A percentile compares a stretch with the other conserved stretches of the same genome.
These are phyloP conservation scores for Epinephelus lanceolatus DNA, from an alignment of 2,113 vertebrate genomes.

Conservation along the genomic window DNA sequence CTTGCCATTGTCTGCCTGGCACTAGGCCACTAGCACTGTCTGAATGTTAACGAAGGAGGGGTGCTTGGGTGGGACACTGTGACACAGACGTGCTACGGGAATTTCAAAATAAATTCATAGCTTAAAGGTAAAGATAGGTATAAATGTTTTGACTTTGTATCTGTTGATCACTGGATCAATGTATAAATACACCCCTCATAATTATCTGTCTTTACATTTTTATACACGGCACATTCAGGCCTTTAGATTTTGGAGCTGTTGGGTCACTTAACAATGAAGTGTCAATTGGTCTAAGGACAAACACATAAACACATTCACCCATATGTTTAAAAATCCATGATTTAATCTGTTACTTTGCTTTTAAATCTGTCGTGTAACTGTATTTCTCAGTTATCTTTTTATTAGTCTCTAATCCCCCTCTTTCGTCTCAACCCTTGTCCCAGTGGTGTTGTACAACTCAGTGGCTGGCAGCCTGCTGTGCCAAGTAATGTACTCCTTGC, in stretches of 20 bases:
- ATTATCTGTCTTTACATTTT: too few species aligned
- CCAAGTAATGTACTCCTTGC: slow-evolving; percentile 87
- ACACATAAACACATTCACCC: neutral
- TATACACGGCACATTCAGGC: too few species aligned
- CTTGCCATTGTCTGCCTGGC: too few species aligned
- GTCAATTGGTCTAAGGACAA: neutral
- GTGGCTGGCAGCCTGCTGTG: slow-evolving; percentile 86
- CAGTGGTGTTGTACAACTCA: slow-evolving; percentile 86
- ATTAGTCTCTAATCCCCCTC: slow-evolving; percentile 14
- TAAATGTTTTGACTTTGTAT: too few species aligned
- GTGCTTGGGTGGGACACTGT: too few species aligned
- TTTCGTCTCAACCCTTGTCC: slow-evolving; percentile 31
- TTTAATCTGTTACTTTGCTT: neutral
- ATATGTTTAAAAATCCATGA: neutral
- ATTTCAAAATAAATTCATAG: too few species aligned
- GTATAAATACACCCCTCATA: too few species aligned
- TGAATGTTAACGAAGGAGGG: too few species aligned
- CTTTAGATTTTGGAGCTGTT: neutral
- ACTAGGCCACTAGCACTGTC: too few species aligned
- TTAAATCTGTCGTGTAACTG: slow-evolving; percentile 8
- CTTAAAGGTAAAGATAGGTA: too few species aligned
- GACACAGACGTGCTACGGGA: too few species aligned
- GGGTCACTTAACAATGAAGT: neutral
- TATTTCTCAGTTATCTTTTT: slow-evolving; percentile 8
- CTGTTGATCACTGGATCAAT: too few species aligned